Percentiles rank a stretch among this genome's conserved stretches.
Evolutionary conservation across 2,888 invertebrate genomes (phyloP).

Genomic region (Junonia oenone): DNA sequence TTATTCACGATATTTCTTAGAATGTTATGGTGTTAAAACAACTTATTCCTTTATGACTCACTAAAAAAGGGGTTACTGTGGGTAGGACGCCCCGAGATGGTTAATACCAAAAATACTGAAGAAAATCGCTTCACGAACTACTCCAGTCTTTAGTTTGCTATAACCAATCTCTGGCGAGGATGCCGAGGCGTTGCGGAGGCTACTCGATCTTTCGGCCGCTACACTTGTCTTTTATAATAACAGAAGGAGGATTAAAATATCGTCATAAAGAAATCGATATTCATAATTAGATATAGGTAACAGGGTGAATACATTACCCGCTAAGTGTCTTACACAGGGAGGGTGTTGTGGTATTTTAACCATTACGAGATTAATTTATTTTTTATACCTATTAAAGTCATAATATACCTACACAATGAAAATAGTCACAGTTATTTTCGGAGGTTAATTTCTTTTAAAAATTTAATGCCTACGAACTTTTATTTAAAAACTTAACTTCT

Average conservation of each 20-base stretch:
- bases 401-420: neutral
- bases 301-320: conserved; percentile 58
- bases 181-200: conserved; percentile 66
- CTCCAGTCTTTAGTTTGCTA: conserved; percentile 71
- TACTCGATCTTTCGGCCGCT: conserved; percentile 49
- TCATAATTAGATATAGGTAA: conserved; percentile 73
- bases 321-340: conserved; percentile 31
- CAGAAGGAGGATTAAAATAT: conserved; percentile 50
- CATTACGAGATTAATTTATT: no score
- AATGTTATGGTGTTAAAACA: conserved; percentile 18
- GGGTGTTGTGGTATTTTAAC: conserved; percentile 10
- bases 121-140: conserved; percentile 79
- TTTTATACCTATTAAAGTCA: no score
- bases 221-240: conserved; percentile 60
- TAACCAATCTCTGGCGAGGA: conserved; percentile 66
- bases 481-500: no score
- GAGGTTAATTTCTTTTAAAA: no score
- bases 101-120: conserved; percentile 74
- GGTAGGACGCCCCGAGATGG: conserved; percentile 59
- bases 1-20: neutral
- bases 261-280: conserved; percentile 68
- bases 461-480: no score
- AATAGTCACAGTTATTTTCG: neutral
- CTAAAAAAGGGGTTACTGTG: conserved; percentile 42
- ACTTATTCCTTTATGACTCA: conserved; percentile 36